Percentiles rank a stretch among this genome's conserved stretches.
Evolutionary conservation across 2,113 vertebrate species (phyloP).

Genomic region (Tyrannus savana): DNA sequence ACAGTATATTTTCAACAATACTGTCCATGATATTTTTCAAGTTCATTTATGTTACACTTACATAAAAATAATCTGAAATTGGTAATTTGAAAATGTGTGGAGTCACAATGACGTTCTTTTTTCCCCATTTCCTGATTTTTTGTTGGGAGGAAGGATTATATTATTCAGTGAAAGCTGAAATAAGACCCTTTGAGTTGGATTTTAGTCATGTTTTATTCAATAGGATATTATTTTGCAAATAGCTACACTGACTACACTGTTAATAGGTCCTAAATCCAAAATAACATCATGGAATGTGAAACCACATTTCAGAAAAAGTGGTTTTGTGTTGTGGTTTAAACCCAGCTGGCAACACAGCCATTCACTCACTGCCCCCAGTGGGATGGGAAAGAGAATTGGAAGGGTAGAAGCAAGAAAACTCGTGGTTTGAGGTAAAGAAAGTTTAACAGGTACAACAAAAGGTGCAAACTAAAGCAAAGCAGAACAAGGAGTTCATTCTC

Average conservation of each 20-base stretch:
- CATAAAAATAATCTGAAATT: not conserved
- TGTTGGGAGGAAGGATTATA: not conserved
- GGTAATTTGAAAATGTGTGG: not conserved
- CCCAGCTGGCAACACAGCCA: not conserved
- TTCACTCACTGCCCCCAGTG: rapidly evolving
- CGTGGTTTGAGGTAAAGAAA: not conserved
- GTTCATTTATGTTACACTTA: not conserved
- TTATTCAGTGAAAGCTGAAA: not conserved
- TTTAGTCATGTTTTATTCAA: not conserved
- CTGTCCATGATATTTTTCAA: not conserved
- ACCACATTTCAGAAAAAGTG: not conserved
- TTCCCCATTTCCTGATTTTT: not conserved
- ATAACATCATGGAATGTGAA: not conserved
- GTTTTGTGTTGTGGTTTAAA: not conserved
- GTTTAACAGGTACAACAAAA: not conserved
- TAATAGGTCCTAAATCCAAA: not conserved
- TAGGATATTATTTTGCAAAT: not conserved
- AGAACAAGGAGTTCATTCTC: not conserved
- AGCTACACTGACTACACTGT: not conserved
- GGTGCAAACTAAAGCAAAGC: rapidly evolving
- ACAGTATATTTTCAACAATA: not conserved
- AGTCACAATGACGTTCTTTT: not conserved
- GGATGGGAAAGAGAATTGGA: not conserved
- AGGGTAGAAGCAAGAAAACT: not conserved
- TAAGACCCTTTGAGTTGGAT: not conserved